These are phyloP conservation scores for Bolborhynchus lineola DNA, from an alignment of 2,113 vertebrate genomes.

Conservation along the genomic window DNA sequence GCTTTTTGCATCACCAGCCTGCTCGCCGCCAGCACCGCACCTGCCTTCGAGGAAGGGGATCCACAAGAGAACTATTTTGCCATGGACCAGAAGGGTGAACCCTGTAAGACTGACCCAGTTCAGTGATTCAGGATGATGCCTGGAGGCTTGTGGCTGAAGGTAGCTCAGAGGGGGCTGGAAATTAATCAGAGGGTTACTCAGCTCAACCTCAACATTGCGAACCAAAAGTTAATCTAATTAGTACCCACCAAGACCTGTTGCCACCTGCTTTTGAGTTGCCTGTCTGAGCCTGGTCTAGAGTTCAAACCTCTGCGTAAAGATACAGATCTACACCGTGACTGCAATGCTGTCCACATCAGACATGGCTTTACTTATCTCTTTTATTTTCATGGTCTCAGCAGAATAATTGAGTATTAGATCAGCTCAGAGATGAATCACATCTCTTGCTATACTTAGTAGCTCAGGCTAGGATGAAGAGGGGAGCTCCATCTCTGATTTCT, in stretches of 20 bases:
- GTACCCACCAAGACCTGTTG: background rate
- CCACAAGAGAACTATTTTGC: fast-evolving
- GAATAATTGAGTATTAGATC: background rate
- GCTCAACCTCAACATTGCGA: background rate
- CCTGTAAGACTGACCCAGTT: fast-evolving
- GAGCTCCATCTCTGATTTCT: background rate
- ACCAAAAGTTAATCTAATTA: background rate
- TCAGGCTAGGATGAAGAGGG: background rate
- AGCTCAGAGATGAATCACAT: background rate
- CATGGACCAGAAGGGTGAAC: background rate
- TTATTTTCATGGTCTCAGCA: background rate
- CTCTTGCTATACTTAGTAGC: background rate
- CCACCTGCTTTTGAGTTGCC: background rate
- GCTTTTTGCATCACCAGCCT: no score
- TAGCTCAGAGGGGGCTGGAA: background rate
- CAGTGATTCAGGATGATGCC: background rate
- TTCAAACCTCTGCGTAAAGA: background rate
- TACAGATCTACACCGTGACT: background rate
- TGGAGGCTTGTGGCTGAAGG: background rate
- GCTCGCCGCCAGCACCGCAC: no score
- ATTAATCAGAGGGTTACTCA: background rate
- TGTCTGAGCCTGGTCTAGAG: background rate
- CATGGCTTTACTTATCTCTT: background rate
- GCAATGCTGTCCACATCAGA: background rate
- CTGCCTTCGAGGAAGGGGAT: no score